phyloP scores from a whole-genome alignment of 2,113 vertebrate genomes.

The Peromyscus leucopus region DNA sequence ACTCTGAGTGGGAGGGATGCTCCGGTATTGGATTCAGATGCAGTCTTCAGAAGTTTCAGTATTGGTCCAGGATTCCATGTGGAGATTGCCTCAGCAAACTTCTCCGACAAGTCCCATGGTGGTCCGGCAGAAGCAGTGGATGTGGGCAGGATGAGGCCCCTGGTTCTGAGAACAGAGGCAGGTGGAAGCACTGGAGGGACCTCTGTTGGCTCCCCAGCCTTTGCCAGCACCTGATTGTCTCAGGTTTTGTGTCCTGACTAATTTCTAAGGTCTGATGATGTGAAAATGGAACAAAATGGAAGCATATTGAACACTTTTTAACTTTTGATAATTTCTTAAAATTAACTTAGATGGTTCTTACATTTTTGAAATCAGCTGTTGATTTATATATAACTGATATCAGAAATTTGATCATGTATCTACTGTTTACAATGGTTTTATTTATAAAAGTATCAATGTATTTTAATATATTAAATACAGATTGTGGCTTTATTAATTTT shows the following conservation, averaged over 20 bases:
- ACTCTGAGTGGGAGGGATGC: not conserved
- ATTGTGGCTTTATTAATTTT: not conserved
- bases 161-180: not conserved
- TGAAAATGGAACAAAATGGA: conserved; percentile 49
- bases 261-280: not conserved
- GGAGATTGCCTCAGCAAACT: not conserved
- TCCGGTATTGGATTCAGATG: conserved; percentile 11
- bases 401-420: conserved; percentile 62
- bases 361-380: conserved; percentile 63
- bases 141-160: too few relatives aligned
- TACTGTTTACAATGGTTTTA: conserved; percentile 66
- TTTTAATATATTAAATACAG: conserved; percentile 74
- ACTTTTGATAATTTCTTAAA: conserved; percentile 73
- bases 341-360: conserved; percentile 67
- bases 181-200: rapidly evolving
- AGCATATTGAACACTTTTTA: conserved; percentile 79
- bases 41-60: not conserved
- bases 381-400: conserved; percentile 27
- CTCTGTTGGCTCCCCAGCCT: not conserved
- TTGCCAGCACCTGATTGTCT: not conserved
- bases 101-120: not conserved
- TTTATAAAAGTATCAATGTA: conserved; percentile 72
- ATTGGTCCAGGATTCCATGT: not conserved
- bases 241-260: not conserved
- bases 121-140: not conserved